These are phyloP conservation scores for Euglossa dilemma DNA, from an alignment of 1,140 invertebrate genomes.

Conservation along the genomic window DNA sequence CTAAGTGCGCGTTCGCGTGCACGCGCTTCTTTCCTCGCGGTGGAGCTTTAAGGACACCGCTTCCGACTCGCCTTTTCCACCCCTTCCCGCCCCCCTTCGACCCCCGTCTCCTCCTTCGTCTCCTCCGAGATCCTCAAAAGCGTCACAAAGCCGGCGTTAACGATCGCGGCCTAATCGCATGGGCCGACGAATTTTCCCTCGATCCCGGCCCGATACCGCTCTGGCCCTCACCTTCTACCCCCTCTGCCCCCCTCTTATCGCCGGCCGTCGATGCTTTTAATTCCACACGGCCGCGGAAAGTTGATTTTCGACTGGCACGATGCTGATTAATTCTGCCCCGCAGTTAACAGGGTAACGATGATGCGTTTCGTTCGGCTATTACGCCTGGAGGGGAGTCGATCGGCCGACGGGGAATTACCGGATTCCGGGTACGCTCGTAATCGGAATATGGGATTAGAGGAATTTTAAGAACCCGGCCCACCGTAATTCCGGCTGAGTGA, in stretches of 20 bases:
- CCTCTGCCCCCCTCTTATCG: neutral
- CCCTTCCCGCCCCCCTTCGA: neutral
- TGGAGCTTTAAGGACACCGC: slow-evolving; percentile 58
- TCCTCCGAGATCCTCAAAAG: slow-evolving; percentile 20
- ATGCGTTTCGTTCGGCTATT: neutral
- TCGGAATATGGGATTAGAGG: neutral
- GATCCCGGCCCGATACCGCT: neutral
- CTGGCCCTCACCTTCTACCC: neutral
- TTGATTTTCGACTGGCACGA: neutral
- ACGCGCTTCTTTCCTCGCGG: slow-evolving; percentile 42
- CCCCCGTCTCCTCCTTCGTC: too few species aligned
- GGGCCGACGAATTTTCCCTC: neutral
- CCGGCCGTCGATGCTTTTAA: slow-evolving; percentile 7
- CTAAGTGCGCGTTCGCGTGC: slow-evolving; percentile 79
- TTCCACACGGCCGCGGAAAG: neutral
- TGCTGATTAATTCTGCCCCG: neutral
- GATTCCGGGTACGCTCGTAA: neutral
- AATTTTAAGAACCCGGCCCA: neutral
- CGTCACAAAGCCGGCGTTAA: neutral
- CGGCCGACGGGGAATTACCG: too few species aligned
- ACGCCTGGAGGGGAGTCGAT: too few species aligned
- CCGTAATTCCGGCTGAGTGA: too few species aligned
- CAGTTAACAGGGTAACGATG: neutral
- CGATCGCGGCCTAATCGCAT: slow-evolving; percentile 25
- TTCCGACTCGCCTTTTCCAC: neutral